These are phyloP conservation scores for Acrocephalus scirpaceus DNA, from an alignment of 2,797 vertebrate genomes.

Conservation along the genomic window DNA sequence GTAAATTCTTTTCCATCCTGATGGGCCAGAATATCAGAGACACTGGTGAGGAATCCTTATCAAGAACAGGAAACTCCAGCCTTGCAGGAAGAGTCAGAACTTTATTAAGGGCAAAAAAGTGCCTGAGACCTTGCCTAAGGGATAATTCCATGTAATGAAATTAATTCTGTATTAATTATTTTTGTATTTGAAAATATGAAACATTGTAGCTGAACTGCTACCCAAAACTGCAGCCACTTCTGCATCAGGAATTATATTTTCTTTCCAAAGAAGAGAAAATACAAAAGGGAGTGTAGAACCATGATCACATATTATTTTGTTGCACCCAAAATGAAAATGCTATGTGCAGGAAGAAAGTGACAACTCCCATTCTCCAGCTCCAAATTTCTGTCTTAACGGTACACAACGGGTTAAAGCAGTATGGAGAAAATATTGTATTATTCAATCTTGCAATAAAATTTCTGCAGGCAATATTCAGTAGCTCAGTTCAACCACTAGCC, in stretches of 20 bases:
- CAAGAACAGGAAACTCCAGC: not conserved
- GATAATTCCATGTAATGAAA: not conserved
- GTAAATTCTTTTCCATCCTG: not conserved
- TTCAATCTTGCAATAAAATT: conserved; percentile 44
- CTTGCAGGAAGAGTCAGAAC: not conserved
- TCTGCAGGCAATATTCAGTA: conserved; percentile 60
- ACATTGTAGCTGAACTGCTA: not conserved
- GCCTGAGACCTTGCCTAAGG: not conserved
- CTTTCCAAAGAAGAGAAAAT: not conserved
- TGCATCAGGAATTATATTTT: not conserved
- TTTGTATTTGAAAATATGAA: not conserved
- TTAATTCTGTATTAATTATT: not conserved
- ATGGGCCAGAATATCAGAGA: not conserved
- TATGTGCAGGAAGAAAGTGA: not conserved
- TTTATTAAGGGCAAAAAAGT: not conserved
- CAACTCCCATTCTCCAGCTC: not conserved
- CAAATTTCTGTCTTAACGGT: not conserved
- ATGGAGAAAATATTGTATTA: conserved; percentile 26
- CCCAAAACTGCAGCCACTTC: not conserved
- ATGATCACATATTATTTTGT: not conserved
- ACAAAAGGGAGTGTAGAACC: not conserved
- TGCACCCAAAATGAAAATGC: not conserved
- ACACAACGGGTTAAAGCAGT: not conserved
- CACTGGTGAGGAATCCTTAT: not conserved
- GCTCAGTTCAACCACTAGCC: conserved; percentile 41